Evolutionary conservation across 2,113 vertebrate genomes (phyloP).

Genomic region (Phyllostomus discolor): DNA sequence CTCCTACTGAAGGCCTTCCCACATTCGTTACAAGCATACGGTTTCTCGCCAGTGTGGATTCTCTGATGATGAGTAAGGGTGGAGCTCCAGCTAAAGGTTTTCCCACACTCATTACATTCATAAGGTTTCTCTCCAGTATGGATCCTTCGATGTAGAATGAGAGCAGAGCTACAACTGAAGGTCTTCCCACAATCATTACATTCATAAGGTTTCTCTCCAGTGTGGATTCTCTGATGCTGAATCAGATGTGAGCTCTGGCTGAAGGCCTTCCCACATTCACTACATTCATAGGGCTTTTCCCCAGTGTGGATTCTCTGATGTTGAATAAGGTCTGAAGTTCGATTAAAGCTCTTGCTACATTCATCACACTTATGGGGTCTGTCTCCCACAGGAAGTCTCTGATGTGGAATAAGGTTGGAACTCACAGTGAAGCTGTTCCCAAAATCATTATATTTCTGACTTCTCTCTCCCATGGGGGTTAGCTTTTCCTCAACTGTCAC

Average conservation of each 20-base stretch:
- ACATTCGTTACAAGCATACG: slow-evolving; percentile 82
- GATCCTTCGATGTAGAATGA: slow-evolving; percentile 75
- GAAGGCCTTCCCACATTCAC: slow-evolving; percentile 78
- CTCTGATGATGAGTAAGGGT: slow-evolving; percentile 80
- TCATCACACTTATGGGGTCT: slow-evolving; percentile 76
- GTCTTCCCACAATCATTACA: slow-evolving; percentile 78
- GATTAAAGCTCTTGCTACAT: slow-evolving; percentile 79
- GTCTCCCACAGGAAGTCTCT: slow-evolving; percentile 63
- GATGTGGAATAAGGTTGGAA: slow-evolving; percentile 54
- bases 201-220: slow-evolving; percentile 78
- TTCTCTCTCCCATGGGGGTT: slow-evolving; percentile 17
- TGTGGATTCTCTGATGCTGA: slow-evolving; percentile 78
- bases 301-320: slow-evolving; percentile 78
- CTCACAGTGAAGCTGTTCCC: slow-evolving; percentile 45
- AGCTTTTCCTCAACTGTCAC: slow-evolving; percentile 33
- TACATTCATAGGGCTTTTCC: slow-evolving; percentile 77
- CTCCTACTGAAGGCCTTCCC: slow-evolving; percentile 78
- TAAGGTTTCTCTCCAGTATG: slow-evolving; percentile 80
- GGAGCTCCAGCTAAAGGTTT: slow-evolving; percentile 78
- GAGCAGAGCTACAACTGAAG: slow-evolving; percentile 77
- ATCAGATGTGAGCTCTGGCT: slow-evolving; percentile 78
- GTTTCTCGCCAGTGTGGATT: slow-evolving; percentile 87
- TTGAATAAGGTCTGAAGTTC: slow-evolving; percentile 76
- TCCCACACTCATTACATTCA: slow-evolving; percentile 75
- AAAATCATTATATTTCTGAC: slow-evolving; percentile 46